Evolutionary conservation across 2,888 invertebrate species (phyloP).

Genomic region (Hirtodrosophila alboralis): DNA sequence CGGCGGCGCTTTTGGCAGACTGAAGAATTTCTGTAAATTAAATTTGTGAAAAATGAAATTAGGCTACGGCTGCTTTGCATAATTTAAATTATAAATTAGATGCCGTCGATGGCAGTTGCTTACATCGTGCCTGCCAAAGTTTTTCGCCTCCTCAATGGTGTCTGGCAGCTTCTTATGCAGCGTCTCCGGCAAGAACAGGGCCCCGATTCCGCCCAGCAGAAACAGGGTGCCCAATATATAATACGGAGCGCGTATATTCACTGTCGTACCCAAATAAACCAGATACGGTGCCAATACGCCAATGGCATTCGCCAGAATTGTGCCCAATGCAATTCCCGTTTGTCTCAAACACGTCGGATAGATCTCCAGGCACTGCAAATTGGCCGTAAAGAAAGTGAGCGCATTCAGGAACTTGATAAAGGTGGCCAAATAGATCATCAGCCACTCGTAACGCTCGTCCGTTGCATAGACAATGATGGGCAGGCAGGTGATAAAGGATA

Average conservation of each 20-base stretch:
- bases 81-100: slow-evolving; percentile 71
- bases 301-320: slow-evolving; percentile 85
- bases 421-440: slow-evolving; percentile 84
- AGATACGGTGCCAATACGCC: slow-evolving; percentile 87
- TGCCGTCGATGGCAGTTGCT: slow-evolving; percentile 48
- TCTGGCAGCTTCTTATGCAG: slow-evolving; percentile 87
- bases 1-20: slow-evolving; percentile 81
- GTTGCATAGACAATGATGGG: slow-evolving; percentile 83
- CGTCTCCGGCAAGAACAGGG: slow-evolving; percentile 87
- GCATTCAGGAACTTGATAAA: slow-evolving; percentile 86
- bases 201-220: slow-evolving; percentile 84
- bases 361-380: slow-evolving; percentile 87
- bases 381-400: slow-evolving; percentile 86
- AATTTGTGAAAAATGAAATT: slow-evolving; percentile 66
- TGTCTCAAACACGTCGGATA: slow-evolving; percentile 88
- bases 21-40: slow-evolving; percentile 83
- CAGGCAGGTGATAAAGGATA: slow-evolving; percentile 83
- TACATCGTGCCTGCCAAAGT: slow-evolving; percentile 85
- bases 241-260: slow-evolving; percentile 84
- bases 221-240: slow-evolving; percentile 84
- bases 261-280: slow-evolving; percentile 85
- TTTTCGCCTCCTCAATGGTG: slow-evolving; percentile 86
- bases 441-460: slow-evolving; percentile 74
- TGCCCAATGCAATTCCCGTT: slow-evolving; percentile 87
- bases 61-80: slow-evolving; percentile 69